Percentiles rank a stretch among this genome's conserved stretches.
Conservation (phyloP, 1,140 invertebrate genomes). For the Euwallacea fornicatus region DNA sequence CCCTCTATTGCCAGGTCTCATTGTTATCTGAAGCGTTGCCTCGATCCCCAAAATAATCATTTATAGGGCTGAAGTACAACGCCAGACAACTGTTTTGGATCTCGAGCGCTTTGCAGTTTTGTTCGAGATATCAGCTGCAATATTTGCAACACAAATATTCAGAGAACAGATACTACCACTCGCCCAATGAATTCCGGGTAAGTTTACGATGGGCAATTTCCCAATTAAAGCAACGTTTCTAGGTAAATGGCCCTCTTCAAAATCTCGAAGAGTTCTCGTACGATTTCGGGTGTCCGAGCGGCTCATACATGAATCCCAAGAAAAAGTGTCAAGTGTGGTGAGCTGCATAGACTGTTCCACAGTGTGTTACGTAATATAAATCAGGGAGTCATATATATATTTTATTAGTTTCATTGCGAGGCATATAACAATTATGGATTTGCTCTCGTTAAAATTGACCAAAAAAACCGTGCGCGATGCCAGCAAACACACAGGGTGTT, state of each 20-base stretch:
- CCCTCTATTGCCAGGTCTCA: constrained; percentile 60
- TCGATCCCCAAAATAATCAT: neutral
- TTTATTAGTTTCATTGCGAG: no score
- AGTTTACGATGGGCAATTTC: neutral
- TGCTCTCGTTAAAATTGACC: neutral
- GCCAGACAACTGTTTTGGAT: constrained; percentile 71
- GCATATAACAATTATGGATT: neutral
- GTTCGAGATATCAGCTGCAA: constrained; percentile 61
- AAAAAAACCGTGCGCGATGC: no score
- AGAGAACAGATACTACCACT: constrained; percentile 47
- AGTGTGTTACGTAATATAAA: no score
- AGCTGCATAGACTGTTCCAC: no score
- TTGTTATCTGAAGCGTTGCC: neutral
- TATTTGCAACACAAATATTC: constrained; percentile 27
- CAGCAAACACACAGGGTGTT: no score
- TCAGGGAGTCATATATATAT: no score
- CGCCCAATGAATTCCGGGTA: constrained; percentile 55
- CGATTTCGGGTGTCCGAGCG: neutral
- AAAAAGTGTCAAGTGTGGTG: neutral
- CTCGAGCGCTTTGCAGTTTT: constrained; percentile 66
- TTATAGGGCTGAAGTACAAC: constrained; percentile 61
- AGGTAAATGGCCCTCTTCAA: constrained; percentile 4
- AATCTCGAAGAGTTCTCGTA: neutral
- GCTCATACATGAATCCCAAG: constrained; percentile 1
- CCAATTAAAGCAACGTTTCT: neutral